Percentiles rank a stretch among this genome's conserved stretches.
Evolutionary conservation across 2,797 vertebrate species (phyloP).

Genomic region (Lutjanus campechanus): DNA sequence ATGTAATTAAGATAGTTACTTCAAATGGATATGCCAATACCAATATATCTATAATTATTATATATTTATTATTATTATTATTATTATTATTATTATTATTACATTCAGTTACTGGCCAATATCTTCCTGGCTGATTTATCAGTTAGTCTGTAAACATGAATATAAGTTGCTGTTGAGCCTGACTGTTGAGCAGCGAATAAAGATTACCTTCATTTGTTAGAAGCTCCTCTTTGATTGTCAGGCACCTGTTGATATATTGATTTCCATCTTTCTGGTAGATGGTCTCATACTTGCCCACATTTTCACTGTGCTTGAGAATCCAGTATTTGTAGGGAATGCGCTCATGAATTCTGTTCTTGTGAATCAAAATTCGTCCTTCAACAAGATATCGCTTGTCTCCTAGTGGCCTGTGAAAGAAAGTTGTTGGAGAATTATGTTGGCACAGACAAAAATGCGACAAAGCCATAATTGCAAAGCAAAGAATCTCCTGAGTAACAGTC

Average conservation of each 20-base stretch:
- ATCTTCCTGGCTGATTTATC: not conserved
- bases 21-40: too few species aligned
- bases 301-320: not conserved
- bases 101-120: not conserved
- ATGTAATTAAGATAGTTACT: too few species aligned
- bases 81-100: too few species aligned
- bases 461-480: not conserved
- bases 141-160: not conserved
- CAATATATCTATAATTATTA: too few species aligned
- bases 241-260: not conserved
- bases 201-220: slow-evolving; percentile 54
- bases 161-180: not conserved
- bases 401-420: not conserved
- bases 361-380: fast-evolving
- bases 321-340: slow-evolving; percentile 44
- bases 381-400: slow-evolving; percentile 14
- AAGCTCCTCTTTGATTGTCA: not conserved
- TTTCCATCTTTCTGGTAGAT: slow-evolving; percentile 22
- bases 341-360: not conserved
- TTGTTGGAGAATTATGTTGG: not conserved
- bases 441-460: fast-evolving
- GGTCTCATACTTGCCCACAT: fast-evolving
- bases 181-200: too few species aligned
- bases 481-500: not conserved
- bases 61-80: too few species aligned